Evolutionary conservation across 2,888 invertebrate species (phyloP), one percentile per base, ranked within the genome.

Genomic region (Argyra leucocephala): DNA sequence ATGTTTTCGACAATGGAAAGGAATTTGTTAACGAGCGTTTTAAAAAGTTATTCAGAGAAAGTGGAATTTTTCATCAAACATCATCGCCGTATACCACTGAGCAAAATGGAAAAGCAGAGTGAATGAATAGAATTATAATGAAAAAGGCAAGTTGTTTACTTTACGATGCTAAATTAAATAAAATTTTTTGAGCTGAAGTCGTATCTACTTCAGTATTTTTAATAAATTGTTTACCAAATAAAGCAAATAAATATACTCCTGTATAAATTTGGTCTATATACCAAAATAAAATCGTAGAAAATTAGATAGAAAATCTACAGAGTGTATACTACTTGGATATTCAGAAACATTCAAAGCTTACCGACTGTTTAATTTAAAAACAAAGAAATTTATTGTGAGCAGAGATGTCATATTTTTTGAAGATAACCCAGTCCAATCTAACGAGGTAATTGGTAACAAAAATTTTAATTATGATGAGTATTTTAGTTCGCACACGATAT

Each of bases 111-210:
- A 68, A 70, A 64, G 73, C 74, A 0, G 76, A 77, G 65, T 68
- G 75, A 18, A 73, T 76, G 66, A 78, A 72, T 67, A 69, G 74
- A 64, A 76, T 73, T 58, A 68, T 76, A n/a, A 71, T 76, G 10
- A 75, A 76, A 68, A 70, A 74, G 22, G 74, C 73, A 26, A 67
- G 76, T 48, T 60, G 69, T 15, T 68, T 72, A 66, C 66, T 71
- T 37, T 66, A 71, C 65, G 63, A 65, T 10, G 69, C 66, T 66
- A 72, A 70, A 0, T 58, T 75, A 12, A 62, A 67, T 57, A 64
- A 70, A 37, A 69, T 69, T 18, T 69, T 75, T 10, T 78, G 76
- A 77, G 76, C 76, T 5, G 78, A 79, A 69, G 77, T 77, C 4
- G 72, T 76, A 0, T 71, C 73, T 7, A 74, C 72, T 64, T 75